Evolutionary conservation across 1,140 invertebrate genomes (phyloP).

Genomic region (Pseudobourletiella spinata): DNA sequence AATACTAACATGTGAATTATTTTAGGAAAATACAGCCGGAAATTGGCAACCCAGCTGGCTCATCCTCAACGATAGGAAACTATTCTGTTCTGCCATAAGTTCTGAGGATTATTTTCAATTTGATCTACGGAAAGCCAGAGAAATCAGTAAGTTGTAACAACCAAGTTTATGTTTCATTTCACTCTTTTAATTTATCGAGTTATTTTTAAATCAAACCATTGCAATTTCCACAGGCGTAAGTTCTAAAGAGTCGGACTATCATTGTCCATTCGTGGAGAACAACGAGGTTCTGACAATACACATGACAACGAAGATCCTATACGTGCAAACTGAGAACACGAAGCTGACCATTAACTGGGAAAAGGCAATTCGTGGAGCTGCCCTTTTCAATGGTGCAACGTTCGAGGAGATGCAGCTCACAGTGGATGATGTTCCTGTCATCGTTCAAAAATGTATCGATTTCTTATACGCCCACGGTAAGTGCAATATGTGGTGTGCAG

Average conservation of each 20-base stretch:
- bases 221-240: conserved; percentile 18
- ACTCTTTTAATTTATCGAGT: too few species aligned
- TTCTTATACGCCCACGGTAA: conserved; percentile 75
- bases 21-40: conserved; percentile 54
- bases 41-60: conserved; percentile 69
- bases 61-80: conserved; percentile 55
- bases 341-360: conserved; percentile 49
- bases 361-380: conserved; percentile 59
- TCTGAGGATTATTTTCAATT: conserved; percentile 49
- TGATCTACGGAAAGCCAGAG: conserved; percentile 70
- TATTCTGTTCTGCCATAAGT: conserved; percentile 54
- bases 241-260: conserved; percentile 23
- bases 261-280: conserved; percentile 36
- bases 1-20: conserved; percentile 1
- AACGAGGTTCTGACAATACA: conserved; percentile 40
- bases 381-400: conserved; percentile 62
- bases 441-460: conserved; percentile 82
- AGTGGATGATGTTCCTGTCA: conserved; percentile 71
- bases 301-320: conserved; percentile 39
- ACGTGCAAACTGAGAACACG: conserved; percentile 54
- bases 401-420: conserved; percentile 77
- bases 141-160: conserved; percentile 61
- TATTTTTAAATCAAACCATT: too few species aligned
- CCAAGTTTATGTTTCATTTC: too few species aligned
- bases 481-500: too few species aligned